Conservation (phyloP, 2,113 vertebrate genomes). For the Rhagologus leucostigma region DNA sequence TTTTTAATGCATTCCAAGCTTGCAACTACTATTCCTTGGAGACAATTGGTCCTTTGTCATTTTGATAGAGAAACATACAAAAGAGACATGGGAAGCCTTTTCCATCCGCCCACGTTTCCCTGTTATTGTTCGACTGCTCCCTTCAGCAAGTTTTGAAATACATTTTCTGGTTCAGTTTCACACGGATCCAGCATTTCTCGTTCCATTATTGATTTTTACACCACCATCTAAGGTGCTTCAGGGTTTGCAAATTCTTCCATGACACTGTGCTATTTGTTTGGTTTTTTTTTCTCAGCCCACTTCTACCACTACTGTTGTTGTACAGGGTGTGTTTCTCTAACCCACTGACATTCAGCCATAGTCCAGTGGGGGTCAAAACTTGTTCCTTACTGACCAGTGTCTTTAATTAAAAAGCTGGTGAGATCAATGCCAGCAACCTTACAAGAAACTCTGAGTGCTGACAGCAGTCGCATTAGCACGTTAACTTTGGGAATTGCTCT, state of each 20-base stretch:
- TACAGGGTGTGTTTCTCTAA: not conserved
- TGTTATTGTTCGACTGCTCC: not conserved
- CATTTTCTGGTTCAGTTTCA: constrained; percentile 13
- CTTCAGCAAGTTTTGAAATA: constrained; percentile 37
- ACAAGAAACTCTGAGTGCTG: not conserved
- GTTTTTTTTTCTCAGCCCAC: not conserved
- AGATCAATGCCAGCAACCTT: not conserved
- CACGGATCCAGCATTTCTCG: not conserved
- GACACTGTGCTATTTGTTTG: not conserved
- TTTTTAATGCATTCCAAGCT: constrained; percentile 14
- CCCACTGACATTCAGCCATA: not conserved
- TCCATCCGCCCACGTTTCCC: not conserved
- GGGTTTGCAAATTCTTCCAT: not conserved
- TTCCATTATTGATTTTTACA: not conserved
- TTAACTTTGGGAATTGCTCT: constrained; percentile 10
- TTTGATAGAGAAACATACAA: constrained; percentile 15
- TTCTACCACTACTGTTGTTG: not conserved
- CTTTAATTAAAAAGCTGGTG: not conserved
- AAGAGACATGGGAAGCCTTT: constrained; percentile 40
- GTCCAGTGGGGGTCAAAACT: not conserved
- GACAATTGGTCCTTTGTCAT: constrained; percentile 30
- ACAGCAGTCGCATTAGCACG: not conserved
- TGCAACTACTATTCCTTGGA: not conserved
- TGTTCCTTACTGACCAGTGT: not conserved
- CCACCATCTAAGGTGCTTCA: not conserved